These are phyloP conservation scores for Tachyglossus aculeatus DNA, from an alignment of 2,797 vertebrate species.

Conservation along the genomic window DNA sequence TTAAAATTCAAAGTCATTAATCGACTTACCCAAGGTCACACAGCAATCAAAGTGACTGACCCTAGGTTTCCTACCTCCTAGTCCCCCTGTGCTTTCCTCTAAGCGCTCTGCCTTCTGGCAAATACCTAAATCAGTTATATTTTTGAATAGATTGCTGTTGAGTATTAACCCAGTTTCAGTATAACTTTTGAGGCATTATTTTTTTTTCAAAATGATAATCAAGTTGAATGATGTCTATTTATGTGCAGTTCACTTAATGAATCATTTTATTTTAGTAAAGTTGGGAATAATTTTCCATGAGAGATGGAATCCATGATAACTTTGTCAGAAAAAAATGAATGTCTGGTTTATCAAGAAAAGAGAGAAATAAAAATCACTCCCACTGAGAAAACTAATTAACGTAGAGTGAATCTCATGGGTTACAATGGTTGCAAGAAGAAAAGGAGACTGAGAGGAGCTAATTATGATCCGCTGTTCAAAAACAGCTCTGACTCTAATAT, in stretches of 20 bases:
- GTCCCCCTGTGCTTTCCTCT: no score
- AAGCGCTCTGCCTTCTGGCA: no score
- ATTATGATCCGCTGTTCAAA: slow-evolving; percentile 27
- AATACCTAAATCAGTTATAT: no score
- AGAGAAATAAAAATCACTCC: not conserved
- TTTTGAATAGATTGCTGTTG: not conserved
- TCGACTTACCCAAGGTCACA: no score
- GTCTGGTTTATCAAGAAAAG: slow-evolving; percentile 6
- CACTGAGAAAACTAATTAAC: not conserved
- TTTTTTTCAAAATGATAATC: slow-evolving; percentile 18
- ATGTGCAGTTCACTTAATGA: not conserved
- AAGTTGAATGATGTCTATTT: slow-evolving; percentile 26
- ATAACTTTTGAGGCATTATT: not conserved
- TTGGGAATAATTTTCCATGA: not conserved
- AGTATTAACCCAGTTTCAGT: not conserved
- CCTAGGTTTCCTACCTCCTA: no score
- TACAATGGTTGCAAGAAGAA: slow-evolving; percentile 15
- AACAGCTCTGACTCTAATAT: slow-evolving; percentile 11
- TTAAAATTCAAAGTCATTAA: no score
- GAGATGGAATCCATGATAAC: not conserved
- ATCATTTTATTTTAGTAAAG: slow-evolving; percentile 39
- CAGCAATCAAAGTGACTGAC: no score
- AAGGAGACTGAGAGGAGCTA: slow-evolving; percentile 2
- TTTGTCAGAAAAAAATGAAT: no score
- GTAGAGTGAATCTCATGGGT: not conserved